These are phyloP conservation scores for Mystacornis crossleyi DNA, from an alignment of 2,113 vertebrate genomes.

Conservation along the genomic window DNA sequence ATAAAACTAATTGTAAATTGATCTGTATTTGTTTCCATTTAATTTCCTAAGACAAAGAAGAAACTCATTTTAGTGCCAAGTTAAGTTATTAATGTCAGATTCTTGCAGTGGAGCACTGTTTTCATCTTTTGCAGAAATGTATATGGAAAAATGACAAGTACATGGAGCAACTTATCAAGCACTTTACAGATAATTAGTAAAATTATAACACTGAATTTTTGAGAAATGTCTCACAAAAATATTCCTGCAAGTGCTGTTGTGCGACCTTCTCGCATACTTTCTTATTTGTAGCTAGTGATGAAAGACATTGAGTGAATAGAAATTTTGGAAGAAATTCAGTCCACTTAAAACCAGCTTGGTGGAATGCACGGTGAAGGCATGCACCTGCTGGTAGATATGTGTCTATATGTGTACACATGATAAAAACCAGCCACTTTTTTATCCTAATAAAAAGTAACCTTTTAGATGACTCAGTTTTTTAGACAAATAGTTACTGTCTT, in stretches of 20 bases:
- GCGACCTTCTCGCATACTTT: accelerated
- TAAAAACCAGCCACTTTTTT: neutral
- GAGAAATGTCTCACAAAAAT: neutral
- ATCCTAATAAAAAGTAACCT: neutral
- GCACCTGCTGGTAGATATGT: neutral
- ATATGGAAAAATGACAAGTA: neutral
- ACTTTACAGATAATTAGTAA: neutral
- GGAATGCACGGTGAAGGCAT: neutral
- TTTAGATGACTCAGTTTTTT: neutral
- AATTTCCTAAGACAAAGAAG: neutral
- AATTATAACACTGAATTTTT: neutral
- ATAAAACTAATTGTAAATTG: neutral
- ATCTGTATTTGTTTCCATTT: neutral
- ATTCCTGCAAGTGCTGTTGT: neutral
- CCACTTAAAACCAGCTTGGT: neutral
- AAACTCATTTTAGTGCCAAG: neutral
- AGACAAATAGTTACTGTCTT: neutral
- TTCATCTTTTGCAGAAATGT: neutral
- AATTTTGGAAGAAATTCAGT: neutral
- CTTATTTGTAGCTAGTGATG: neutral
- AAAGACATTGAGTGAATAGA: neutral
- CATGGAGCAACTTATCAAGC: neutral
- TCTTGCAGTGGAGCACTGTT: neutral
- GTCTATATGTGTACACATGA: accelerated
- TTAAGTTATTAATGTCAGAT: neutral